Base-by-base conservation (phyloP, 2,113 vertebrate species). In the Tenrec ecaudatus region DNA sequence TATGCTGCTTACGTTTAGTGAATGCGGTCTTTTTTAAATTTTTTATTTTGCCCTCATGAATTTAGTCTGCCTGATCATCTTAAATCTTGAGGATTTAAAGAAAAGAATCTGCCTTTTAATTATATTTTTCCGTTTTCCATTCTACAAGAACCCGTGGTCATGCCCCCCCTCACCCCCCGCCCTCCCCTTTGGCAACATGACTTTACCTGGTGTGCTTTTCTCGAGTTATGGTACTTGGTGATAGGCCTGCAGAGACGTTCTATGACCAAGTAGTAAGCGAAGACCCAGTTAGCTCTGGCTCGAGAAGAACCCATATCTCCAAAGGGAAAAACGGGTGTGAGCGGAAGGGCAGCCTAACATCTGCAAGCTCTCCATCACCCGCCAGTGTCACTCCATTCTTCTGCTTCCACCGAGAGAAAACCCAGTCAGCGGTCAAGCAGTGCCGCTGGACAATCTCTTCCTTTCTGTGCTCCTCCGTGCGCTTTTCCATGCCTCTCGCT, bases 1-100 rank as follows among this genome's bases (percentile, higher is more conserved):
- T 98, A 87, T 0, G 96, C 75, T 93, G 11, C n/a, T 90, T 57
- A 60, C 7, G 12, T 68, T 20, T n/a, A 31, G 66, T 84, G 83
- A 90, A 16, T 43, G 29, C 14, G 1, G n/a, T n/a, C n/a, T n/a
- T n/a, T n/a, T n/a, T n/a, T n/a, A n/a, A n/a, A n/a, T n/a, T n/a
- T n/a, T n/a, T n/a, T n/a, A n/a, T 43, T 85, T 40, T 40, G 29
- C 92, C 71, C 27, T 84, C 17, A 12, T 89, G 29, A 38, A 53
- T 60, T 83, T 77, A n/a, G 43, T 80, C 38, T 75, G 20, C 6
- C 29, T 29, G 47, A 62, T 31, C n/a, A 8, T 73, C 75, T 86
- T 60, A 7, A 73, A 25, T 77, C 75, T 36, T 75, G 66, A 53
- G 68, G 12, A 84, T 79, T 68, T 31, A 73, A 82, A 88, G 88